These are phyloP conservation scores for Hybos culiciformis DNA, from an alignment of 2,888 invertebrate genomes.

Conservation along the genomic window DNA sequence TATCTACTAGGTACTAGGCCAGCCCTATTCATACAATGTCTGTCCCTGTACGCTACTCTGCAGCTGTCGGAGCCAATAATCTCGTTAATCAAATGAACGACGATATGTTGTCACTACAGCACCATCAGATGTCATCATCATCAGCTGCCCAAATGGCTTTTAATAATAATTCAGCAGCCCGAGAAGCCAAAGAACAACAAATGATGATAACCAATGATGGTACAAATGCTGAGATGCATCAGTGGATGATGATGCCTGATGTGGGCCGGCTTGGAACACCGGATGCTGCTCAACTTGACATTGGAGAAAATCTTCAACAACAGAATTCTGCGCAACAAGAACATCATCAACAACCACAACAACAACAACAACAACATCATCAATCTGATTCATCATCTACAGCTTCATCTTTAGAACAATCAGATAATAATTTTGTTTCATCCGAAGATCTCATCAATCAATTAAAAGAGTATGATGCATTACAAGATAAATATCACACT, in stretches of 20 bases:
- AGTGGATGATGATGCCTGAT: conserved; percentile 33
- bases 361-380: conserved; percentile 11
- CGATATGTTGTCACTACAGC: conserved; percentile 31
- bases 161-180: conserved; percentile 12
- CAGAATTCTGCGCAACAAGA: conserved; percentile 12
- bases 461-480: conserved; percentile 52
- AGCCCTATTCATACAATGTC: conserved; percentile 37
- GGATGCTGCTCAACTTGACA: conserved; percentile 47
- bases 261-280: conserved; percentile 49
- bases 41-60: conserved; percentile 37
- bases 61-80: conserved; percentile 34
- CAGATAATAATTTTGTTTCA: conserved; percentile 24
- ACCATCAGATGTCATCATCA: conserved; percentile 21
- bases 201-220: neutral
- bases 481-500: conserved; percentile 59
- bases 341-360: conserved; percentile 13
- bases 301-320: conserved; percentile 18
- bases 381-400: conserved; percentile 10
- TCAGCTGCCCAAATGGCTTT: conserved; percentile 11
- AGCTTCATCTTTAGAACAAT: conserved; percentile 16
- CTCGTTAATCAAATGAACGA: conserved; percentile 33
- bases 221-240: conserved; percentile 27
- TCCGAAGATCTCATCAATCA: conserved; percentile 39
- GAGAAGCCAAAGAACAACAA: conserved; percentile 9
- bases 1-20: conserved; percentile 35